Evolutionary conservation across 1,140 invertebrate species (phyloP).

Genomic region (Hylaeus volcanicus): DNA sequence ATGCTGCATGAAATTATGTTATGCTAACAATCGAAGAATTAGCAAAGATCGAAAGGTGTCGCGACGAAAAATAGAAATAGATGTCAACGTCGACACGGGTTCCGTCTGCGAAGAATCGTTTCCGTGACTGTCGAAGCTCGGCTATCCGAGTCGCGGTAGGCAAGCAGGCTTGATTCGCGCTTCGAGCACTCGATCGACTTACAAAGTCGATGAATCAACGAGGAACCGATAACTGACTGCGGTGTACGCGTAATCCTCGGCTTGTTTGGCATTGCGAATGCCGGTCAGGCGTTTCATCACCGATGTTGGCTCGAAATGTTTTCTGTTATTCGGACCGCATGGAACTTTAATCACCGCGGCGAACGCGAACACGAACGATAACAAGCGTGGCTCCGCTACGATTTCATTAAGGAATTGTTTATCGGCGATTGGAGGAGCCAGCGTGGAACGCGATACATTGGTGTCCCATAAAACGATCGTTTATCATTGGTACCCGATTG

Average conservation of each 20-base stretch:
- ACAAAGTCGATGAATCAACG: constrained; percentile 51
- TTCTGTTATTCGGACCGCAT: constrained; percentile 63
- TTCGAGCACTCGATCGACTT: constrained; percentile 42
- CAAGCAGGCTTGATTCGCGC: background rate
- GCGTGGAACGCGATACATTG: background rate
- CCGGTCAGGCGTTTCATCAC: constrained; percentile 58
- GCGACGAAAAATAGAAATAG: too few relatives aligned
- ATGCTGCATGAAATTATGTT: too few relatives aligned
- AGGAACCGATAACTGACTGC: constrained; percentile 47
- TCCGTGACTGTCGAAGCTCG: background rate
- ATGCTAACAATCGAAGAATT: too few relatives aligned
- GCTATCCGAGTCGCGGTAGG: constrained; percentile 8
- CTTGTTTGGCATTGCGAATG: constrained; percentile 43
- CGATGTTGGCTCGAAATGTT: constrained; percentile 50
- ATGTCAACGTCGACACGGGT: too few relatives aligned
- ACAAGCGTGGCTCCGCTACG: background rate
- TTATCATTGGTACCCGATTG: background rate
- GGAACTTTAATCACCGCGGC: constrained; percentile 58
- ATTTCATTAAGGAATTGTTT: constrained; percentile 1
- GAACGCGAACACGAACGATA: constrained; percentile 18
- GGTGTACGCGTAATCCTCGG: constrained; percentile 44
- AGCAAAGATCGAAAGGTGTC: too few relatives aligned
- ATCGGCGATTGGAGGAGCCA: background rate
- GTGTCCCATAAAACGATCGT: background rate
- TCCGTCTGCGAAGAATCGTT: background rate